A percentile compares a stretch with the other conserved stretches of the same genome.
These are phyloP conservation scores for Biston stratarius DNA, from an alignment of 2,888 invertebrate genomes.

Conservation along the genomic window DNA sequence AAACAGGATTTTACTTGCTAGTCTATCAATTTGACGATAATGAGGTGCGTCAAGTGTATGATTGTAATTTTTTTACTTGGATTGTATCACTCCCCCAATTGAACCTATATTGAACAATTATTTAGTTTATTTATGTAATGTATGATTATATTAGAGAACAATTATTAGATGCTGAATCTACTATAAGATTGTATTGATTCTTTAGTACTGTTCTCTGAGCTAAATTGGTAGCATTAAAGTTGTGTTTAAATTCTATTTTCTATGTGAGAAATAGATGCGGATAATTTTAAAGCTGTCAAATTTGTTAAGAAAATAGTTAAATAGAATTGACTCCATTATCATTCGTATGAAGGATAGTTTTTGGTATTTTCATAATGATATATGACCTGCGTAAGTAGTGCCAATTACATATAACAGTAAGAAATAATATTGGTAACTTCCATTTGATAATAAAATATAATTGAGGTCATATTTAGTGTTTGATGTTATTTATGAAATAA, in stretches of 20 bases:
- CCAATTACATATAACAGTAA: conserved; percentile 72
- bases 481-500: conserved; percentile 50
- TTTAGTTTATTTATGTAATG: conserved; percentile 48
- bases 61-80: conserved; percentile 35
- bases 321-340: conserved; percentile 7
- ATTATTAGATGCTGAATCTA: conserved; percentile 56
- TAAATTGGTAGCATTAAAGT: not conserved
- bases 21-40: conserved; percentile 59
- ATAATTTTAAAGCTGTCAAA: not conserved
- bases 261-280: not conserved
- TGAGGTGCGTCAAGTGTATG: conserved; percentile 44
- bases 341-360: conserved; percentile 47
- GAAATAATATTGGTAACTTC: conserved; percentile 57
- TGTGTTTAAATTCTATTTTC: not conserved
- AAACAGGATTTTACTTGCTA: conserved; percentile 61
- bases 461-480: conserved; percentile 45
- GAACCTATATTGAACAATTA: conserved; percentile 39
- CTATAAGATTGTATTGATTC: conserved; percentile 45
- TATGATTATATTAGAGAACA: conserved; percentile 47
- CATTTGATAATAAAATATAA: conserved; percentile 56
- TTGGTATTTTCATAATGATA: conserved; percentile 73
- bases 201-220: not conserved
- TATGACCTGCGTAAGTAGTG: conserved; percentile 82
- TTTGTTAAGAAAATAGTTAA: not conserved
- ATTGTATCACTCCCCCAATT: conserved; percentile 30